phyloP scores from a whole-genome alignment of 2,113 vertebrate species.

The Centrocercus urophasianus region DNA sequence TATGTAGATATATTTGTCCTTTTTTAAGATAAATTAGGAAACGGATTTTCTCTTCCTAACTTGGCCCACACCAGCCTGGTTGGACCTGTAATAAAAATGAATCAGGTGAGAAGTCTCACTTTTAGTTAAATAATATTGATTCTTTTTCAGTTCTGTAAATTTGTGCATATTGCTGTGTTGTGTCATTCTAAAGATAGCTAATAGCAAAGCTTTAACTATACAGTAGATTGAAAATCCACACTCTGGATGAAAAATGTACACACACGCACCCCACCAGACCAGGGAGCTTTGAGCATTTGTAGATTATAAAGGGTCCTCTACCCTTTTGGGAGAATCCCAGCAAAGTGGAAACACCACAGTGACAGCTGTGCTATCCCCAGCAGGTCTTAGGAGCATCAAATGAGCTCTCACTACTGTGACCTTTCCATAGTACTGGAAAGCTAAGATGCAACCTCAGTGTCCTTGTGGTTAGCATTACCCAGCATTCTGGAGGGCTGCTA shows the following conservation, averaged over 20 bases:
- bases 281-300: neutral
- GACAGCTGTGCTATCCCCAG: neutral
- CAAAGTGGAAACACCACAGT: neutral
- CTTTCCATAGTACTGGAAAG: neutral
- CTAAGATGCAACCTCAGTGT: neutral
- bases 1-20: slow-evolving; percentile 6
- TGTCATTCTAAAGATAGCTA: neutral
- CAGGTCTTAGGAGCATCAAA: neutral
- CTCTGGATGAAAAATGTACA: neutral
- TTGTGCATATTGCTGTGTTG: neutral
- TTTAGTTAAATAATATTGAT: neutral
- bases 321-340: neutral
- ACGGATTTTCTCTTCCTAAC: slow-evolving; percentile 69
- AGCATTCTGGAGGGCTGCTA: neutral
- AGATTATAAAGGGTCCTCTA: neutral
- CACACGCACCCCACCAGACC: too few relatives aligned
- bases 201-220: neutral
- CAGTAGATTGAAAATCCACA: neutral
- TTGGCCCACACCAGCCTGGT: slow-evolving; percentile 56
- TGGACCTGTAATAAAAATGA: slow-evolving; percentile 63
- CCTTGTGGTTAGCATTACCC: neutral
- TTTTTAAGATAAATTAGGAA: slow-evolving; percentile 69
- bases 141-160: neutral
- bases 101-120: slow-evolving; percentile 59
- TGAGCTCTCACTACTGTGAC: neutral